Base-by-base conservation (phyloP, 2,797 vertebrate genomes). In the Pseudopleuronectes americanus region DNA sequence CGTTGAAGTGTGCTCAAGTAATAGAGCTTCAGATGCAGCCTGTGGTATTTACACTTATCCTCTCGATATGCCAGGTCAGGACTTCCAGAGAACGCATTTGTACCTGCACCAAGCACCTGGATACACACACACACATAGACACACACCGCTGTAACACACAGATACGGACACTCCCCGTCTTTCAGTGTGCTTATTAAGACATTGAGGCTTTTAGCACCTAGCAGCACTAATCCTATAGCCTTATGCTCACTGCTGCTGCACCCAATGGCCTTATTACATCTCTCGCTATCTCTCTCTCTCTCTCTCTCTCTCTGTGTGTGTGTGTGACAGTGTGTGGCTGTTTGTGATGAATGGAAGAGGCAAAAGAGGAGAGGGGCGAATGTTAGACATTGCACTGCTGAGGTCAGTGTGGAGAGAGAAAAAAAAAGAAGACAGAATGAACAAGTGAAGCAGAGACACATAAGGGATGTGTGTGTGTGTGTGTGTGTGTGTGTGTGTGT, bases 201-300 rank as follows among this genome's bases (percentile, higher is more conserved):
- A 89, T 71, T 81, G 81, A 79, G 74, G 89, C 86, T 90, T 90
- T 91, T 92, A 89, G 85, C 91, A 91, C 89, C 91, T 89, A 90
- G 85, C 88, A 90, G 90, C 80, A 90, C 86, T 90, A 92, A 91
- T 92, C 90, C 90, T 89, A 84, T 80, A 84, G 89, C 90, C 89
- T 83, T 86, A 89, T 90, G 89, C 71, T 89, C 82, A 67, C 84
- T 81, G 84, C 71, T 65, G 62, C 78, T n/a, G 41, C 58, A 77
- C 90, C 84, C 90, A 90, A 85, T 76, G 77, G 84, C 86, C 84
- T 84, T 76, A 82, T 77, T 84, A 60, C 60, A 80, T 79, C 49
- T 38, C 59, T 58, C 57, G 24, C 62, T 65, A 49, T 17, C 57
- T 57, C 24, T 57, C 61, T 62, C 70, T 58, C 59, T 28, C 62